Evolutionary conservation across 2,888 invertebrate genomes (phyloP).

Genomic region (Linyphia triangularis): DNA sequence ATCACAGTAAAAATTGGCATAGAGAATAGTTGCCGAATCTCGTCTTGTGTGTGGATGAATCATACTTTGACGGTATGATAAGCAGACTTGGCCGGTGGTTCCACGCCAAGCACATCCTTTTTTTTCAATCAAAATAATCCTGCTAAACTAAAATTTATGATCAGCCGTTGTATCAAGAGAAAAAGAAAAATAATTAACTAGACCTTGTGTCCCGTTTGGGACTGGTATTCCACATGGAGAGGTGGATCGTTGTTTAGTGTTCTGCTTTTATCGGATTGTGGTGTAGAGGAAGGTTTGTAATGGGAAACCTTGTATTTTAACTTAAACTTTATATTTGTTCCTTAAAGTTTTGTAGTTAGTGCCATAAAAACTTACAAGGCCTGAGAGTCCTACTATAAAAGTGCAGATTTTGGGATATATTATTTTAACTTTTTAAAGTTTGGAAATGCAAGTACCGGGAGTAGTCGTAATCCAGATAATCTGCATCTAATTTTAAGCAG

Average conservation of each 20-base stretch:
- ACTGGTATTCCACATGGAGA: background rate
- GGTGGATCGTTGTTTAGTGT: background rate
- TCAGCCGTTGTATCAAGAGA: constrained; percentile 22
- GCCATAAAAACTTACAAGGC: too few relatives aligned
- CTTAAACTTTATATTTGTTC: too few relatives aligned
- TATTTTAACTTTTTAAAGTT: too few relatives aligned
- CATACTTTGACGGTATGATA: constrained; percentile 46
- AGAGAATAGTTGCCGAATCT: constrained; percentile 51
- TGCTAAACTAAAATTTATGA: constrained; percentile 61
- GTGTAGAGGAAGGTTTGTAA: background rate
- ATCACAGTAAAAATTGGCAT: constrained; percentile 47
- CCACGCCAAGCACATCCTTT: too few relatives aligned
- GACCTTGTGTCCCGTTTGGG: background rate
- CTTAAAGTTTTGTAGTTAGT: too few relatives aligned
- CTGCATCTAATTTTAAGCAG: too few relatives aligned
- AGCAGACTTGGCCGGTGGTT: constrained; percentile 16
- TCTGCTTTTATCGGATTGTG: background rate
- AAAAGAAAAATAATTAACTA: constrained; percentile 50
- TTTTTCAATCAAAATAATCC: background rate
- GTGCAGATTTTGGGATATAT: too few relatives aligned
- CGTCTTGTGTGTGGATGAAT: constrained; percentile 39
- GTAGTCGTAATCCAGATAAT: too few relatives aligned
- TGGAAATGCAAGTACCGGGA: too few relatives aligned
- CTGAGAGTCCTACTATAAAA: too few relatives aligned
- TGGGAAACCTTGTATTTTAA: background rate